Percentiles rank a stretch among this genome's conserved stretches.
Conservation (phyloP, 2,888 invertebrate genomes). For the Sphinx pinastri region DNA sequence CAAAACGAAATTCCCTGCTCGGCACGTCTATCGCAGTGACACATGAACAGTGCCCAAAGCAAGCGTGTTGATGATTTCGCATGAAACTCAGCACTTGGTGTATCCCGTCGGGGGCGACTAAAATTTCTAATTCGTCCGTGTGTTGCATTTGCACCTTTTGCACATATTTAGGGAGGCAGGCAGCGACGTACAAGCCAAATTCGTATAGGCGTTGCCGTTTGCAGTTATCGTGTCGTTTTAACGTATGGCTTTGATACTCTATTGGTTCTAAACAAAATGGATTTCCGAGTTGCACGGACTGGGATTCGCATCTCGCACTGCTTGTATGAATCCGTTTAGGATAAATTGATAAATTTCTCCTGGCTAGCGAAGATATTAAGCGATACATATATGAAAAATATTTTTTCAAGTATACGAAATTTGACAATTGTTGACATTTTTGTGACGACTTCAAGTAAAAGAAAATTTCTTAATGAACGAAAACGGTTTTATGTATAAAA, state of each 20-base stretch:
- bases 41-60: slow-evolving; percentile 61
- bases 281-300: slow-evolving; percentile 44
- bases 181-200: slow-evolving; percentile 72
- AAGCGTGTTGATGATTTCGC: slow-evolving; percentile 68
- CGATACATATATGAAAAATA: slow-evolving; percentile 30
- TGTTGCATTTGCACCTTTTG: slow-evolving; percentile 74
- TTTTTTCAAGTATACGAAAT: not conserved
- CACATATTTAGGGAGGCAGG: slow-evolving; percentile 73
- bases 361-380: slow-evolving; percentile 36
- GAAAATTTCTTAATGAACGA: not conserved
- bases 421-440: not conserved
- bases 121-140: slow-evolving; percentile 68
- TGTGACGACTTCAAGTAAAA: not conserved
- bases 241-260: slow-evolving; percentile 51
- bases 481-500: not conserved
- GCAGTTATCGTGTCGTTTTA: slow-evolving; percentile 63
- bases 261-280: slow-evolving; percentile 61
- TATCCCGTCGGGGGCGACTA: slow-evolving; percentile 68
- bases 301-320: slow-evolving; percentile 32
- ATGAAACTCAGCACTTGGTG: slow-evolving; percentile 65
- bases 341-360: slow-evolving; percentile 34
- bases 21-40: slow-evolving; percentile 74
- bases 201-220: slow-evolving; percentile 67
- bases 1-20: slow-evolving; percentile 66
- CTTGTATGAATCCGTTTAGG: slow-evolving; percentile 38